These are phyloP conservation scores for Mobula hypostoma DNA, from an alignment of 2,113 vertebrate species.

Conservation along the genomic window DNA sequence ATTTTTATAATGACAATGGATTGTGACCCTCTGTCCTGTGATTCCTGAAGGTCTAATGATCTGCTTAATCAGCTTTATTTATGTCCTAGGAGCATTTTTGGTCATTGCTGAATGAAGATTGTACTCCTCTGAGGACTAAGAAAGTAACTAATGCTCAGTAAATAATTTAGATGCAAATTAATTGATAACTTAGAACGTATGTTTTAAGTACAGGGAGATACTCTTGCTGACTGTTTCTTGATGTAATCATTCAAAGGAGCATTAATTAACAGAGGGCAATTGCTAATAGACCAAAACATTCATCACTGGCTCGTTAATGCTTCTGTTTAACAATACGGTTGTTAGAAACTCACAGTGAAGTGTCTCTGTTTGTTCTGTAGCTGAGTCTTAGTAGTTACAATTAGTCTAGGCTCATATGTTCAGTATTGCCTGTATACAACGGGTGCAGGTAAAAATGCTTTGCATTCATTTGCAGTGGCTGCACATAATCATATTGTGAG, in stretches of 20 bases:
- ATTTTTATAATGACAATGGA: background rate
- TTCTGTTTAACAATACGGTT: background rate
- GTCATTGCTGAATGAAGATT: background rate
- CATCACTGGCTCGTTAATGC: slow-evolving; percentile 3
- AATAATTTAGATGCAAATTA: slow-evolving; percentile 32
- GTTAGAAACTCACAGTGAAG: background rate
- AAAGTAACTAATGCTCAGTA: slow-evolving; percentile 5
- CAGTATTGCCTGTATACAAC: background rate
- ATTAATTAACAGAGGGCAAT: slow-evolving; percentile 28
- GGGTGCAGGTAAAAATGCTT: background rate
- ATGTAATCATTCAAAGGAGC: background rate
- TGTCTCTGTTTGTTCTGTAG: slow-evolving; percentile 8
- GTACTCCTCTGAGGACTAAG: background rate
- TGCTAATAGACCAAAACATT: slow-evolving; percentile 24
- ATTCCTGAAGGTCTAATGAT: background rate
- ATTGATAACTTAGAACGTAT: background rate
- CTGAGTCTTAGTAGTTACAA: background rate
- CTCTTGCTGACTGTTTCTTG: background rate
- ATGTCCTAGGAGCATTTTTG: background rate
- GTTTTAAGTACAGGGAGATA: slow-evolving; percentile 22
- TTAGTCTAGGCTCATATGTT: background rate
- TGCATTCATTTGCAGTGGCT: background rate
- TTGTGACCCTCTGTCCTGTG: background rate
- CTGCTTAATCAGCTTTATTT: background rate
- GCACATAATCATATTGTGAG: background rate